These are phyloP conservation scores for Microctenopoma steveboyesi DNA, from an alignment of 2,797 vertebrate genomes.

Conservation along the genomic window DNA sequence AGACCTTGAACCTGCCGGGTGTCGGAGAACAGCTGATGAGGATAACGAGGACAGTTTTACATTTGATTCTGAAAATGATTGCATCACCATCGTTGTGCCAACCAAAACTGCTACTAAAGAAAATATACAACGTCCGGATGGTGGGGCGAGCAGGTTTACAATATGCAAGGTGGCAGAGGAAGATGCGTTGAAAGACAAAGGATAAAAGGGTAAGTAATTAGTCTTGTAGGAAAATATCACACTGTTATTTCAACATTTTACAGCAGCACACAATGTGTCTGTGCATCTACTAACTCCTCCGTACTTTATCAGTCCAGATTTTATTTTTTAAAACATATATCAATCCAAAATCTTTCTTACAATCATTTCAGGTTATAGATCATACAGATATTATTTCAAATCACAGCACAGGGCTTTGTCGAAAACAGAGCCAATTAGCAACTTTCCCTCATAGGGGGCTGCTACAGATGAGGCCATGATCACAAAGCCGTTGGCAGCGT, in stretches of 20 bases:
- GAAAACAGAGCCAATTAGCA: conserved; percentile 89
- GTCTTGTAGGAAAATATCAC: not conserved
- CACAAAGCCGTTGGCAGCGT: conserved; percentile 84
- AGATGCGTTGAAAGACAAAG: conserved; percentile 28
- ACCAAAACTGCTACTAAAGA: conserved; percentile 68
- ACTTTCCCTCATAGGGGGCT: conserved; percentile 75
- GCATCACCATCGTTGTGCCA: conserved; percentile 79
- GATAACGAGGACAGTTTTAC: conserved; percentile 68
- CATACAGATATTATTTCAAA: conserved; percentile 56
- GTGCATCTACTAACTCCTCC: not conserved
- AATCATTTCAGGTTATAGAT: not conserved
- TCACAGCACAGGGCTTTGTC: conserved; percentile 89
- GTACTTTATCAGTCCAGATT: not conserved
- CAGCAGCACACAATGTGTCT: not conserved
- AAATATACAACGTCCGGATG: conserved; percentile 27
- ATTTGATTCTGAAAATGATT: conserved; percentile 79
- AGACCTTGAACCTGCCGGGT: conserved; percentile 54
- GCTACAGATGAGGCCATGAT: conserved; percentile 87
- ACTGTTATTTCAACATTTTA: not conserved
- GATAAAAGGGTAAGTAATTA: conserved; percentile 54
- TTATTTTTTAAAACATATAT: not conserved
- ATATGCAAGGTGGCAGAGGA: conserved; percentile 73
- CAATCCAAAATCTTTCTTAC: conserved; percentile 5
- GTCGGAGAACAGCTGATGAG: conserved; percentile 69
- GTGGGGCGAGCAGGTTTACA: conserved; percentile 69